phyloP scores from a whole-genome alignment of 1,140 invertebrate species.

The Augochlora pura region DNA sequence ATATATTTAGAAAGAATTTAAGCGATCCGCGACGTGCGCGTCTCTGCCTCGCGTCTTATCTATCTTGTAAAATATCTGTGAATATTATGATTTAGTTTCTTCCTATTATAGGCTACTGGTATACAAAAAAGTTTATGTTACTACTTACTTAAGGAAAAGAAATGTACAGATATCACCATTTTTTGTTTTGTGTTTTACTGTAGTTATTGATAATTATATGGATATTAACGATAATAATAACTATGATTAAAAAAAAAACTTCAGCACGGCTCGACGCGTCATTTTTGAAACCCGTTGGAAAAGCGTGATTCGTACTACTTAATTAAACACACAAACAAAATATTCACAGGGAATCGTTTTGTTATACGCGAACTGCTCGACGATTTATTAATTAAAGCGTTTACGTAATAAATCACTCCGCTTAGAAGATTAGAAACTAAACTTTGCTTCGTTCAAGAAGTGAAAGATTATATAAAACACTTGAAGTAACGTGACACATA shows the following conservation, averaged over 20 bases:
- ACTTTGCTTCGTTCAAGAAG: slow-evolving; percentile 19
- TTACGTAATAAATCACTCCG: slow-evolving; percentile 17
- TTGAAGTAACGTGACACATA: slow-evolving; percentile 9
- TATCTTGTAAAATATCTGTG: slow-evolving; percentile 81
- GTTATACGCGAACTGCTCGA: not conserved
- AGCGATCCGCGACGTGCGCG: slow-evolving; percentile 65
- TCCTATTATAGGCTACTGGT: slow-evolving; percentile 79
- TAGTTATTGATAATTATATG: slow-evolving; percentile 82
- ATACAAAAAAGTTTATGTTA: slow-evolving; percentile 79
- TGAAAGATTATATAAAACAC: slow-evolving; percentile 20
- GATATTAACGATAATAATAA: slow-evolving; percentile 82
- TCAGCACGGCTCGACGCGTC: slow-evolving; percentile 56
- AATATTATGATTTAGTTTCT: slow-evolving; percentile 81
- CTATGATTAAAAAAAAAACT: slow-evolving; percentile 79
- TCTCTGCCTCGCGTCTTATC: slow-evolving; percentile 66
- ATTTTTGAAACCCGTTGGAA: slow-evolving; percentile 41
- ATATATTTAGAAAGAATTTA: not conserved
- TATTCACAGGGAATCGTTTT: not conserved
- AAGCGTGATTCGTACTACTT: not conserved
- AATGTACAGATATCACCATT: slow-evolving; percentile 80
- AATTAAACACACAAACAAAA: too few relatives aligned
- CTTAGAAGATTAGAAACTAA: slow-evolving; percentile 38
- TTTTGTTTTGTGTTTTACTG: slow-evolving; percentile 81
- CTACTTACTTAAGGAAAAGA: slow-evolving; percentile 74
- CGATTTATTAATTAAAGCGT: not conserved